Evolutionary conservation across 2,888 invertebrate genomes (phyloP).

Genomic region (Drosophila tripunctata): DNA sequence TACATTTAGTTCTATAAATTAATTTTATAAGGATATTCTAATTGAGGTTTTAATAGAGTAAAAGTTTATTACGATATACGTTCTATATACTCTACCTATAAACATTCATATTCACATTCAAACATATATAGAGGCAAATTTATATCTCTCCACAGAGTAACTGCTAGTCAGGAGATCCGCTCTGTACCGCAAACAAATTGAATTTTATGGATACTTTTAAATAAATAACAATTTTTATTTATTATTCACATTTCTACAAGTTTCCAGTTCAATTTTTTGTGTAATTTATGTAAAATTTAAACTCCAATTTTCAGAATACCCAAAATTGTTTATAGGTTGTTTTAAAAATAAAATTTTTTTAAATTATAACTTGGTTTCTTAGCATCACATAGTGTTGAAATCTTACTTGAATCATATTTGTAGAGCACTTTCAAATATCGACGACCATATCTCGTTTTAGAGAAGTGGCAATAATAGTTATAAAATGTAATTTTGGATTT

Average conservation of each 20-base stretch:
- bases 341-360: background rate
- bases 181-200: background rate
- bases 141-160: too few relatives aligned
- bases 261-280: background rate
- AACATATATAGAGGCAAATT: too few relatives aligned
- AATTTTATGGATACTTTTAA: background rate
- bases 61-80: too few relatives aligned
- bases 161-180: too few relatives aligned
- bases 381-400: background rate
- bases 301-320: background rate
- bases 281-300: background rate
- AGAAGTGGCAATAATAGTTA: background rate
- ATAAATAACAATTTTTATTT: background rate
- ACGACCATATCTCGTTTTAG: background rate
- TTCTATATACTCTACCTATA: too few relatives aligned
- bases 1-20: too few relatives aligned
- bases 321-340: background rate
- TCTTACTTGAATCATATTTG: conserved; percentile 44
- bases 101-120: too few relatives aligned
- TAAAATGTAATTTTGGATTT: conserved; percentile 11
- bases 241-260: background rate
- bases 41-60: too few relatives aligned
- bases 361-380: background rate
- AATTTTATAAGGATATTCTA: too few relatives aligned
- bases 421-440: conserved; percentile 20